phyloP scores from a whole-genome alignment of 2,888 invertebrate species.

The Labia minor region DNA sequence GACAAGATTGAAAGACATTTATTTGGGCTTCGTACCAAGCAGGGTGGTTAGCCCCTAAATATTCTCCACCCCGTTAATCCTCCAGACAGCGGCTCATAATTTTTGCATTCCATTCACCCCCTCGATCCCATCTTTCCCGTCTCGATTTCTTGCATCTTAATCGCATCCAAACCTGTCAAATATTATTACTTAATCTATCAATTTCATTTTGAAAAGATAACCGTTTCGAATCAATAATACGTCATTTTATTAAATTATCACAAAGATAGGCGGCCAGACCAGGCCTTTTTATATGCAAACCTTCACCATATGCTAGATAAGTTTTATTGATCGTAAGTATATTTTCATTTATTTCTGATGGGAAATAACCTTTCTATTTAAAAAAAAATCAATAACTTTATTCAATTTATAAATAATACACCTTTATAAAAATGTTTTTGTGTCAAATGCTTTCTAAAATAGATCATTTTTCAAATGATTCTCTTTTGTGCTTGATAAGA shows the following conservation, averaged over 20 bases:
- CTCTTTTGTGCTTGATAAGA: too few species aligned
- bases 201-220: not conserved
- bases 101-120: too few species aligned
- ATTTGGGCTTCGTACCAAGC: too few species aligned
- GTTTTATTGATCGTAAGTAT: not conserved
- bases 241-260: not conserved
- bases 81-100: too few species aligned
- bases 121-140: too few species aligned
- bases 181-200: not conserved
- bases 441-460: too few species aligned
- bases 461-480: too few species aligned
- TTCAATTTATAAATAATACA: not conserved
- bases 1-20: too few species aligned
- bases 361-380: not conserved
- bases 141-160: too few species aligned
- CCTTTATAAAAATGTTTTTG: too few species aligned
- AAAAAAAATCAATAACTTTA: not conserved
- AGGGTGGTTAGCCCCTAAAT: too few species aligned
- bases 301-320: not conserved
- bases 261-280: not conserved
- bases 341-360: not conserved
- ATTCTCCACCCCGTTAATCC: too few species aligned
- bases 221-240: constrained; percentile 1
- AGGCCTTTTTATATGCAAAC: not conserved
- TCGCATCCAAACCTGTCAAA: not conserved